Evolutionary conservation across 2,113 vertebrate species (phyloP).

Genomic region (Reinhardtius hippoglossoides): DNA sequence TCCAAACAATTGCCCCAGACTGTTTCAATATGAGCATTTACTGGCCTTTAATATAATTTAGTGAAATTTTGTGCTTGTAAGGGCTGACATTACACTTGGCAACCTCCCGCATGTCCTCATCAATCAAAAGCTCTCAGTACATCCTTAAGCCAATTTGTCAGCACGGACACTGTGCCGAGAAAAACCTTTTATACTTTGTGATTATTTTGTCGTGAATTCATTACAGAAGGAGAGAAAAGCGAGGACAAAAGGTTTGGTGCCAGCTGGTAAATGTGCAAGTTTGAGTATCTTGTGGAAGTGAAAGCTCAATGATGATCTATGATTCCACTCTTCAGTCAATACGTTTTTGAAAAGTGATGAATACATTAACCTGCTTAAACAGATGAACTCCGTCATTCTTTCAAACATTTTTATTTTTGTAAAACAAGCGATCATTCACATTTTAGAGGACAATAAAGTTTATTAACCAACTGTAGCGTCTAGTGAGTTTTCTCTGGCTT

Average conservation of each 20-base stretch:
- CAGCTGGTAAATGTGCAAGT: slow-evolving; percentile 2
- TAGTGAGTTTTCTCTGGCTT: neutral
- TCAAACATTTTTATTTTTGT: neutral
- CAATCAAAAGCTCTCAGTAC: slow-evolving; percentile 25
- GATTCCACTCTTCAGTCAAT: neutral
- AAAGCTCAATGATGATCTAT: neutral
- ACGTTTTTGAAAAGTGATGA: neutral
- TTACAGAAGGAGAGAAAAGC: neutral
- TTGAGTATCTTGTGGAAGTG: neutral
- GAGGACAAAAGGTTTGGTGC: neutral
- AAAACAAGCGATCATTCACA: neutral
- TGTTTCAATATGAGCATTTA: slow-evolving; percentile 4
- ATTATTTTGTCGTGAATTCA: slow-evolving; percentile 41
- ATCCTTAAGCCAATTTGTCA: slow-evolving; percentile 47
- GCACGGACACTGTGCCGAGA: slow-evolving; percentile 25
- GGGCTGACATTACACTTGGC: slow-evolving; percentile 31
- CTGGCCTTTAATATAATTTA: neutral
- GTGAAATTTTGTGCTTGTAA: slow-evolving; percentile 14
- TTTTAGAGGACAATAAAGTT: neutral
- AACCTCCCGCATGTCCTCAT: slow-evolving; percentile 20
- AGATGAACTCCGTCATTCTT: neutral
- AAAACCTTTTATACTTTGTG: slow-evolving; percentile 31
- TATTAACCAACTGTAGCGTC: neutral
- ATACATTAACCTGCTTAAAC: neutral
- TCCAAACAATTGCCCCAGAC: slow-evolving; percentile 17